Conservation (phyloP, 1,140 invertebrate genomes). For the Polyergus mexicanus region DNA sequence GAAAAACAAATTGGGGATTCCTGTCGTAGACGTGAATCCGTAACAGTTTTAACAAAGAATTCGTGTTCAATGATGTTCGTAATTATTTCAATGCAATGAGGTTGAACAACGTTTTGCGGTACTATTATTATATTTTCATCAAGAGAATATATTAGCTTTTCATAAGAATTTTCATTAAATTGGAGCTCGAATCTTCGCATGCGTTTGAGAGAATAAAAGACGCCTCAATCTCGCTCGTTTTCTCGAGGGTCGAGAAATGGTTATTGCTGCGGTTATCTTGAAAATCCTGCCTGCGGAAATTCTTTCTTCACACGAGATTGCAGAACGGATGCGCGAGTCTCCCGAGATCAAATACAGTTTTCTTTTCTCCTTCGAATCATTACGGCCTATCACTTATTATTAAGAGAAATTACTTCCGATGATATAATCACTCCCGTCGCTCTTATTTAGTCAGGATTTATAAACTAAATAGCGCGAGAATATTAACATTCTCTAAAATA, state of each 20-base stretch:
- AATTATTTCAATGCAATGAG: conserved; percentile 17
- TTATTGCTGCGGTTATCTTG: conserved; percentile 71
- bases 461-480: not conserved
- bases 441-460: not conserved
- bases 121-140: not conserved
- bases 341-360: conserved; percentile 47
- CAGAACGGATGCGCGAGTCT: conserved; percentile 55
- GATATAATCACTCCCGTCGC: not conserved
- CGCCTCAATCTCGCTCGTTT: conserved; percentile 65
- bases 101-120: not conserved
- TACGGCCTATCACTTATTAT: conserved; percentile 61
- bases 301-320: conserved; percentile 63
- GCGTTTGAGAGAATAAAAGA: conserved; percentile 64
- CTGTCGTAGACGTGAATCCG: not conserved
- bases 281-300: conserved; percentile 65
- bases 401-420: conserved; percentile 15
- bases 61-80: not conserved
- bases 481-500: not conserved
- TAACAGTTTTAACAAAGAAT: not conserved
- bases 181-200: not conserved
- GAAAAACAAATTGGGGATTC: not conserved
- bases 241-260: conserved; percentile 69
- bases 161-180: conserved; percentile 67
- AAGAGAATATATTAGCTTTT: conserved; percentile 33
- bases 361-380: conserved; percentile 47